Conservation (phyloP, 2,888 invertebrate genomes). For the Drosophila niveifrons region DNA sequence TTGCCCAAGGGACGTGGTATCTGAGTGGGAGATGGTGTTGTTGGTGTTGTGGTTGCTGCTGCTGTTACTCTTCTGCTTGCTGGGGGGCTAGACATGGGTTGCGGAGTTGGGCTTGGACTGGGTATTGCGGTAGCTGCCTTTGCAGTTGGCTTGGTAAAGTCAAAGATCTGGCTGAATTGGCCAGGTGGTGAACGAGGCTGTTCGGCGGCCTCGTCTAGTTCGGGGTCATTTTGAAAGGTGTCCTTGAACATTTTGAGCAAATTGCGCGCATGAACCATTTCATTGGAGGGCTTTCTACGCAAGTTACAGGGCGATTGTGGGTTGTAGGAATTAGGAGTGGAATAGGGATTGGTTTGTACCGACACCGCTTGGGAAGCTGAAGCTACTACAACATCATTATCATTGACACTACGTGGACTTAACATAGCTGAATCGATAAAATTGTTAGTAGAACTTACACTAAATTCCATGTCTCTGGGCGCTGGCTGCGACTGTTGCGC, state of each 20-base stretch:
- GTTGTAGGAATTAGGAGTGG: slow-evolving; percentile 18
- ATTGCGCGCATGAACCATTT: slow-evolving; percentile 84
- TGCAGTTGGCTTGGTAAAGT: slow-evolving; percentile 58
- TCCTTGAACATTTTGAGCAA: slow-evolving; percentile 84
- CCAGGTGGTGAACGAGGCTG: slow-evolving; percentile 40
- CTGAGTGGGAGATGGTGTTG: slow-evolving; percentile 53
- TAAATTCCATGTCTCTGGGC: slow-evolving; percentile 83
- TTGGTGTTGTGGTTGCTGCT: slow-evolving; percentile 9
- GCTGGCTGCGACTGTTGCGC: slow-evolving; percentile 28
- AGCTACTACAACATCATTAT: slow-evolving; percentile 69
- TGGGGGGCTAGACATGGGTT: slow-evolving; percentile 16
- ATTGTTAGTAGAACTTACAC: slow-evolving; percentile 84
- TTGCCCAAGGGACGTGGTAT: slow-evolving; percentile 79
- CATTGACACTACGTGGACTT: slow-evolving; percentile 63
- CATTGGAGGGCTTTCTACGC: slow-evolving; percentile 81
- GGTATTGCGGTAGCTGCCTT: slow-evolving; percentile 6
- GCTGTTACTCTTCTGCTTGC: slow-evolving; percentile 4
- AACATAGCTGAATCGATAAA: slow-evolving; percentile 63
- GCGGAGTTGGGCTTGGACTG: not conserved
- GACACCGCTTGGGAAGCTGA: slow-evolving; percentile 64
- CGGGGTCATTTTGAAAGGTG: slow-evolving; percentile 82
- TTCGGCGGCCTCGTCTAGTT: slow-evolving; percentile 70
- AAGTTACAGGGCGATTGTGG: slow-evolving; percentile 62
- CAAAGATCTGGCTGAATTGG: slow-evolving; percentile 69
- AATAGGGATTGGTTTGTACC: slow-evolving; percentile 39